Evolutionary conservation across 2,888 invertebrate species (phyloP).

Genomic region (Parasteatoda lunata): DNA sequence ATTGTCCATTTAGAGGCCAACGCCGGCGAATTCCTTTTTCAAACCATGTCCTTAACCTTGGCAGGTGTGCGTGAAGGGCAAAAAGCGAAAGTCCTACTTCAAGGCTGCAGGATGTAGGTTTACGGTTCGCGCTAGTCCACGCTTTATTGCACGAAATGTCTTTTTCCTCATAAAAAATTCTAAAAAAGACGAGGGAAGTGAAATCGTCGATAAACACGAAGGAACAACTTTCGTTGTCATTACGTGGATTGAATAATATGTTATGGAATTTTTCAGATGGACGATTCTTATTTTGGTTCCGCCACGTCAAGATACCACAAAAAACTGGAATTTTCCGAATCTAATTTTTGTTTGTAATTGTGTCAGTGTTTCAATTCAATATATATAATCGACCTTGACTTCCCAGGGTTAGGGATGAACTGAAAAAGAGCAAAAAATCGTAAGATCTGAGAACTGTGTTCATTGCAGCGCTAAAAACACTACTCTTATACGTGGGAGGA

Average conservation of each 20-base stretch:
- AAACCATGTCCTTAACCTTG: constrained; percentile 50
- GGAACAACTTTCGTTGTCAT: neutral
- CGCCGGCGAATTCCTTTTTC: constrained; percentile 26
- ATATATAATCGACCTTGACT: too few species aligned
- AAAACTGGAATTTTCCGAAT: too few species aligned
- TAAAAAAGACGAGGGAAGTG: constrained; percentile 17
- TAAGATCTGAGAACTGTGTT: too few species aligned
- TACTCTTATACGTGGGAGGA: too few species aligned
- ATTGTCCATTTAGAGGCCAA: constrained; percentile 27
- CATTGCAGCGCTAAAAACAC: too few species aligned
- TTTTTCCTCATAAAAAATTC: constrained; percentile 43
- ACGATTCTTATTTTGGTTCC: too few species aligned
- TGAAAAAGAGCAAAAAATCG: too few species aligned
- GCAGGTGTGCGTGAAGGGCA: constrained; percentile 63
- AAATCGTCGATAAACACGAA: constrained; percentile 5
- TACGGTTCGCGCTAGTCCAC: constrained; percentile 59
- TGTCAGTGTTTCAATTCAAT: too few species aligned
- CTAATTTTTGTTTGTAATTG: too few species aligned
- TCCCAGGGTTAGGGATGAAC: too few species aligned
- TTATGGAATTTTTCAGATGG: neutral
- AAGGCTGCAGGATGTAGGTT: constrained; percentile 61
- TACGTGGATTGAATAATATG: neutral
- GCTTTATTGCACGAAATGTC: constrained; percentile 34
- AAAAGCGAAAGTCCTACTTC: constrained; percentile 35
- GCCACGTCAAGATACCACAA: too few species aligned